These are phyloP conservation scores for Callipepla squamata DNA, from an alignment of 2,113 vertebrate genomes.

Conservation along the genomic window DNA sequence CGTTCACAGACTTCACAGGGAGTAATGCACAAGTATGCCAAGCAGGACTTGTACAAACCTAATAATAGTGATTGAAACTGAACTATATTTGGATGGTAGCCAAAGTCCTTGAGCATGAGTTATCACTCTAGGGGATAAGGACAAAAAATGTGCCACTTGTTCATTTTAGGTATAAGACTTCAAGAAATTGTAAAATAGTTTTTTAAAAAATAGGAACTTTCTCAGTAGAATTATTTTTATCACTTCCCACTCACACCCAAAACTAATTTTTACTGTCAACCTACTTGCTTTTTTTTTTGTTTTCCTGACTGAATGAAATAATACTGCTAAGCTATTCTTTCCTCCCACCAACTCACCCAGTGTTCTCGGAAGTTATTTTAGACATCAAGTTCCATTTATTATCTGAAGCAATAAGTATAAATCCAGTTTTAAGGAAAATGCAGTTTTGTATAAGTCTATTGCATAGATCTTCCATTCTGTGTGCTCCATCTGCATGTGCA, in stretches of 20 bases:
- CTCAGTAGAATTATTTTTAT: conserved; percentile 36
- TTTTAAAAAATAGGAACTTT: background rate
- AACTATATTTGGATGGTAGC: background rate
- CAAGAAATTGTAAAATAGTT: background rate
- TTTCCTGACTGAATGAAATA: conserved; percentile 22
- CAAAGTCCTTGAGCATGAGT: background rate
- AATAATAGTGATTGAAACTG: background rate
- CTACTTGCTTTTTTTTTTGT: conserved; percentile 11
- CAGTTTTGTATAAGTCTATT: conserved; percentile 51
- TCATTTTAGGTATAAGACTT: background rate
- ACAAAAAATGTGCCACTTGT: background rate
- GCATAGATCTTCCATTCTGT: conserved; percentile 73
- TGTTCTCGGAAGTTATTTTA: conserved; percentile 40
- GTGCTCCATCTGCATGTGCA: conserved; percentile 79
- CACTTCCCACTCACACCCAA: conserved; percentile 24
- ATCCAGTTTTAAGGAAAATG: conserved; percentile 73
- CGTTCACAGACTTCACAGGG: background rate
- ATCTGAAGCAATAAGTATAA: conserved; percentile 68
- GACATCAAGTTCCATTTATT: conserved; percentile 33
- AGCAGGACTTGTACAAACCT: background rate
- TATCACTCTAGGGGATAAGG: background rate
- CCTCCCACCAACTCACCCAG: conserved; percentile 11
- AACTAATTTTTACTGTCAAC: conserved; percentile 29
- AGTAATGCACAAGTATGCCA: background rate
- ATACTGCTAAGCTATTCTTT: background rate